Evolutionary conservation across 2,113 vertebrate genomes (phyloP).

Genomic region (Xenopus borealis): DNA sequence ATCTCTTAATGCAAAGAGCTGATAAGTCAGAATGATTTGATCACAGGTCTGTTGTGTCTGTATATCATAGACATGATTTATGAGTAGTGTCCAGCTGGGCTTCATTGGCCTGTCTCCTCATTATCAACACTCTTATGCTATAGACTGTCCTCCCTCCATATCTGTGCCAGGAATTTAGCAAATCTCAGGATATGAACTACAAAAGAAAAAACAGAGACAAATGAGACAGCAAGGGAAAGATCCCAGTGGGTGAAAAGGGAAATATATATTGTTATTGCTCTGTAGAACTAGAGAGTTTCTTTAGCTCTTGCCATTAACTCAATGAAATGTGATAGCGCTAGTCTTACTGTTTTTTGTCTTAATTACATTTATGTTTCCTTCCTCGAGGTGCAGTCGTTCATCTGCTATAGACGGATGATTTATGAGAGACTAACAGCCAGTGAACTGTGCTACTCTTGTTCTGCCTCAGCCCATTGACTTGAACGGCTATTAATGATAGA

Average conservation of each 20-base stretch:
- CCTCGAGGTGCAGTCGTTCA: not conserved
- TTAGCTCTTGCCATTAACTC: too few relatives aligned
- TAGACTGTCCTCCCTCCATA: conserved; percentile 73
- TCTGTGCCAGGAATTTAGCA: conserved; percentile 76
- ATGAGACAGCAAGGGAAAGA: conserved; percentile 10
- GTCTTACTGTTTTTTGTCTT: conserved; percentile 2
- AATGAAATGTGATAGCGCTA: too few relatives aligned
- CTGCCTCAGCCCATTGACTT: conserved; percentile 10
- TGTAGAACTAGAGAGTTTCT: too few relatives aligned
- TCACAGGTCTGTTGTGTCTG: conserved; percentile 72
- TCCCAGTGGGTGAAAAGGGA: conserved; percentile 33
- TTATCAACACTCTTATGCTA: conserved; percentile 76
- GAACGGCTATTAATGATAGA: conserved; percentile 51
- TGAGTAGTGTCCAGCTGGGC: conserved; percentile 75
- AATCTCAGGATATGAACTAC: conserved; percentile 42
- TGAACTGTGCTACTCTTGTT: conserved; percentile 8
- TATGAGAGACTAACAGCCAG: conserved; percentile 15
- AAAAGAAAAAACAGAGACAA: conserved; percentile 10
- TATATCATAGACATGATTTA: conserved; percentile 78
- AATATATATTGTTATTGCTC: not conserved
- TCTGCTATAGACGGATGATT: conserved; percentile 31
- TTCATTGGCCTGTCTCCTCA: conserved; percentile 80
- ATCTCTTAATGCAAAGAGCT: conserved; percentile 47
- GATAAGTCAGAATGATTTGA: conserved; percentile 65
- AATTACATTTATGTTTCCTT: conserved; percentile 32